Base-by-base conservation (phyloP, 1,140 invertebrate species). In the Dendroctonus valens region DNA sequence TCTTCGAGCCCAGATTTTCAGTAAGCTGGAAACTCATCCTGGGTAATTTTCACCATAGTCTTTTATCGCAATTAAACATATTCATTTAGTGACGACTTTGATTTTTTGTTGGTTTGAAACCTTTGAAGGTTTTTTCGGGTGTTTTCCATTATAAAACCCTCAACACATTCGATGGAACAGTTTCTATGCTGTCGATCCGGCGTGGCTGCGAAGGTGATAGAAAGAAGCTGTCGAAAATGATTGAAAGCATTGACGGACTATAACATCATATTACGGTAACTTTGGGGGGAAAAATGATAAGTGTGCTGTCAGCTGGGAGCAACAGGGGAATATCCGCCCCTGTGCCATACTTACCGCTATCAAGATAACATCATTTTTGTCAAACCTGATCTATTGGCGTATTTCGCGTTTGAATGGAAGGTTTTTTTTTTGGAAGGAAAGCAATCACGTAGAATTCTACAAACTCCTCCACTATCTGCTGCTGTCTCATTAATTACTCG, bases 181-280 rank as follows among this genome's bases (percentile, higher is more conserved):
- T 46, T 52, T 52, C 50, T 26, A 14, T 52, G 9, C 6, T 15
- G 12, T 12, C 8, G 12, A 15, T 52, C 37, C 50, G 6, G 8
- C 39, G n/a, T 55, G 57, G 48, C 54, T 59, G 59, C 11, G 37
- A 52, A 70, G 67, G 72, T 73, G 72, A 72, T 71, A 61, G 68
- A 70, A 62, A 69, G 70, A 63, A 71, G 53, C 70, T 74, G 73
- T 72, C 71, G 67, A 63, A 72, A 72, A 76, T 75, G 75, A 76
- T 76, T 74, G 75, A 76, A 70, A 73, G 68, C 69, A 69, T 67
- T 73, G 71, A 73, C 74, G 69, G 70, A 71, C 75, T 73, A 76
- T 76, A 76, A 76, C 74, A 76, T 76, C 75, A 75, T 74, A 76
- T 76, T 75, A 75, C 59, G 65, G 72, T 49, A 66, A 70, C 57